These are phyloP conservation scores for Petrocephalus zakoni DNA, from an alignment of 2,113 vertebrate species.

Conservation along the genomic window DNA sequence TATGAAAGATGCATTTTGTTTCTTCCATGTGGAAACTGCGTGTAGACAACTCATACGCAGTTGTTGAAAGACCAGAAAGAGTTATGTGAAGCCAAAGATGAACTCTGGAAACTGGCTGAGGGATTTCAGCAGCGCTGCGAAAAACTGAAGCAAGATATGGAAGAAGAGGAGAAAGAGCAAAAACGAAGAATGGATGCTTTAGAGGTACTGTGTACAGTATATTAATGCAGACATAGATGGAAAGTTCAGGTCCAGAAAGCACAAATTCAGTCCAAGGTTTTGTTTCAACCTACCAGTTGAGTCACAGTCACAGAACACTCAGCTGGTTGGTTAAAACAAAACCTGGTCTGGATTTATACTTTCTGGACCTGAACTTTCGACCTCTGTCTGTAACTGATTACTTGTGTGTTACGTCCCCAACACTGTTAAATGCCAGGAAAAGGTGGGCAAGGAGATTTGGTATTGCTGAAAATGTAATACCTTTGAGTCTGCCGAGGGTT, in stretches of 20 bases:
- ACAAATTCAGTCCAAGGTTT: too few relatives aligned
- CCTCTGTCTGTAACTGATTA: too few relatives aligned
- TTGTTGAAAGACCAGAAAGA: constrained; percentile 42
- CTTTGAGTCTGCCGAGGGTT: neutral
- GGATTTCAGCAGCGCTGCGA: constrained; percentile 29
- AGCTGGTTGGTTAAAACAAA: too few relatives aligned
- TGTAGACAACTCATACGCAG: constrained; percentile 27
- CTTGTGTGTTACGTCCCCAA: too few relatives aligned
- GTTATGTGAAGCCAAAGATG: fast-evolving
- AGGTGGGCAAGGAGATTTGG: constrained; percentile 18
- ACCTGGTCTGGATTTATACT: too few relatives aligned
- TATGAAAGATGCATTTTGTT: neutral
- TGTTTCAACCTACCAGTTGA: too few relatives aligned
- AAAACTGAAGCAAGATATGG: neutral
- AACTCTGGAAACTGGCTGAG: fast-evolving
- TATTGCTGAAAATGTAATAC: neutral
- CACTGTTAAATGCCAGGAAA: neutral
- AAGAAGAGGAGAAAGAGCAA: neutral
- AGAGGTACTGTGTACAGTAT: constrained; percentile 32
- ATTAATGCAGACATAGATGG: too few relatives aligned
- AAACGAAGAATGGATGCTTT: neutral
- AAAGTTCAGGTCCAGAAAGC: too few relatives aligned
- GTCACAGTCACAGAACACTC: too few relatives aligned
- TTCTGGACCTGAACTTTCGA: too few relatives aligned
- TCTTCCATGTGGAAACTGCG: constrained; percentile 15